Percentiles rank a stretch among this genome's conserved stretches.
Conservation (phyloP, 2,888 invertebrate species). For the Conus canariensis region DNA sequence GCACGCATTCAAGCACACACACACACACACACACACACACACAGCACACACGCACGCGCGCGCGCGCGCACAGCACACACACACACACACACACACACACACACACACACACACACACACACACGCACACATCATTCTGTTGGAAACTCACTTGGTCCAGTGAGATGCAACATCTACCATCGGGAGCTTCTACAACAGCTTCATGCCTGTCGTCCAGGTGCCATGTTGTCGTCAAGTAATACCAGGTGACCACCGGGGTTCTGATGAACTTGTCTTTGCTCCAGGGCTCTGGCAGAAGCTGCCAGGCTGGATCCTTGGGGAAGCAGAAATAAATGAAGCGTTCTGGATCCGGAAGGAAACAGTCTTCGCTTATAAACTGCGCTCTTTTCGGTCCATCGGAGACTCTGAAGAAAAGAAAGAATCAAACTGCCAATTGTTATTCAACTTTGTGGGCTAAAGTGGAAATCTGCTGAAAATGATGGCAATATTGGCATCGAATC, state of each 20-base stretch:
- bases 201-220: constrained; percentile 53
- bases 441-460: background rate
- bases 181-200: constrained; percentile 54
- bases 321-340: constrained; percentile 64
- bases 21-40: too few species aligned
- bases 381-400: background rate
- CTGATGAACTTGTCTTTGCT: constrained; percentile 58
- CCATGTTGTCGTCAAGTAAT: constrained; percentile 61
- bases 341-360: constrained; percentile 70
- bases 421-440: too few species aligned
- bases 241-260: constrained; percentile 61
- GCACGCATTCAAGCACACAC: too few species aligned
- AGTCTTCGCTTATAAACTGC: constrained; percentile 60
- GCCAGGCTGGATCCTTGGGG: constrained; percentile 67
- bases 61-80: background rate
- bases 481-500: constrained; percentile 20
- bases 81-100: background rate
- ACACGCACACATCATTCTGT: background rate
- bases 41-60: background rate
- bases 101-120: background rate
- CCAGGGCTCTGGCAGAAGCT: constrained; percentile 60
- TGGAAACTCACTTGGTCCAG: constrained; percentile 38
- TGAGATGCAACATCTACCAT: constrained; percentile 53
- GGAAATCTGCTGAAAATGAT: background rate
- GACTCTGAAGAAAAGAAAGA: background rate